These are phyloP conservation scores for Patella depressa DNA, from an alignment of 2,888 invertebrate genomes.

Conservation along the genomic window DNA sequence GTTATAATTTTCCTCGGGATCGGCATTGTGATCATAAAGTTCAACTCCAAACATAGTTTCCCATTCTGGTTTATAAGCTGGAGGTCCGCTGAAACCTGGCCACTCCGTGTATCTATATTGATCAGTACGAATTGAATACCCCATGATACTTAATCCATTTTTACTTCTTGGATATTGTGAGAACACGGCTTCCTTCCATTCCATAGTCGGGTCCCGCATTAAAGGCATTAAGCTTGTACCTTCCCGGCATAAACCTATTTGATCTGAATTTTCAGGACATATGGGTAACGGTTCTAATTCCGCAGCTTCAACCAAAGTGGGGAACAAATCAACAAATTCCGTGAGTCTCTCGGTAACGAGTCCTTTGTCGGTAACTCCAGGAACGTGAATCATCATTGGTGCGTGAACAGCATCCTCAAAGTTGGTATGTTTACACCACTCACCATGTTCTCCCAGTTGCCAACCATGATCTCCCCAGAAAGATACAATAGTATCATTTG, in stretches of 20 bases:
- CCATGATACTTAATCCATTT: constrained; percentile 39
- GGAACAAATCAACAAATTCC: constrained; percentile 56
- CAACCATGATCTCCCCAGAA: constrained; percentile 55
- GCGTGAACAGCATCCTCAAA: constrained; percentile 55
- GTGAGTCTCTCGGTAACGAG: constrained; percentile 43
- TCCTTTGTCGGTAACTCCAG: constrained; percentile 49
- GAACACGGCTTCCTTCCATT: constrained; percentile 39
- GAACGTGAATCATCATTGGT: constrained; percentile 54
- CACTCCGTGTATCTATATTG: constrained; percentile 52
- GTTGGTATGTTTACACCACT: constrained; percentile 56
- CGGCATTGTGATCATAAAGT: constrained; percentile 40
- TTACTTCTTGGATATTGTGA: constrained; percentile 44
- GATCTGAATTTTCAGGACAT: constrained; percentile 42
- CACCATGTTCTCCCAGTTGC: constrained; percentile 55
- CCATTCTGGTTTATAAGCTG: constrained; percentile 38
- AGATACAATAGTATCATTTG: constrained; percentile 45
- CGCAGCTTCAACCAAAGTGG: constrained; percentile 53
- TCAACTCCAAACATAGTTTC: constrained; percentile 29
- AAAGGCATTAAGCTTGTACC: constrained; percentile 47
- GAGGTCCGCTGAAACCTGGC: constrained; percentile 33
- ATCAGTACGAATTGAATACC: constrained; percentile 47
- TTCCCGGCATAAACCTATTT: constrained; percentile 43
- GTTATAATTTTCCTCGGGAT: constrained; percentile 45
- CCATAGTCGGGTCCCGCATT: constrained; percentile 25
- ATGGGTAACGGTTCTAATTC: constrained; percentile 34